A percentile compares a stretch with the other conserved stretches of the same genome.
Conservation (phyloP, 2,113 vertebrate genomes). For the Oreotrochilus melanogaster region DNA sequence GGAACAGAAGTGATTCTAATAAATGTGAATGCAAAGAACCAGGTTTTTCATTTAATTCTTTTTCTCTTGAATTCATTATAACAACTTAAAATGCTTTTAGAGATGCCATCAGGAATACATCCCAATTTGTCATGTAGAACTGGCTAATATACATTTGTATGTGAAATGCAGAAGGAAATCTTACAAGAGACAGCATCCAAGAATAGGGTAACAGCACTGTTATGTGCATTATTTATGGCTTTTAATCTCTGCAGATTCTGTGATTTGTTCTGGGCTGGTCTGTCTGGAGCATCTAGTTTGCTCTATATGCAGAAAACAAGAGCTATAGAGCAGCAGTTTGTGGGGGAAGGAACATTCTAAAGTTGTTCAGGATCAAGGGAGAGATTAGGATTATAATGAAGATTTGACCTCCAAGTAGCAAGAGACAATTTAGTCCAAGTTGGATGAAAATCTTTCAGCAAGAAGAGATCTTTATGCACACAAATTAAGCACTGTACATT, state of each 20-base stretch:
- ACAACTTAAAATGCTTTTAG: background rate
- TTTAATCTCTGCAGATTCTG: slow-evolving; percentile 3
- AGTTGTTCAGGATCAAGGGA: background rate
- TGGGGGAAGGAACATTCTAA: rapidly evolving
- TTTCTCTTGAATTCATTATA: background rate
- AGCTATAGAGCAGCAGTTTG: background rate
- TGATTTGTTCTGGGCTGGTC: background rate
- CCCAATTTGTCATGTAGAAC: background rate
- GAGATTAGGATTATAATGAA: background rate
- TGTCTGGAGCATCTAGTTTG: background rate
- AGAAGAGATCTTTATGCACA: background rate
- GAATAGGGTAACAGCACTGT: background rate
- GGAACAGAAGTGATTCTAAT: background rate
- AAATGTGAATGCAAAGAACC: background rate
- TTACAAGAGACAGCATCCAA: background rate
- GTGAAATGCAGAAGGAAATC: slow-evolving; percentile 2
- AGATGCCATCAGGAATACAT: slow-evolving; percentile 6
- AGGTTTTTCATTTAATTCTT: background rate
- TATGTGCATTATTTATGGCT: slow-evolving; percentile 41
- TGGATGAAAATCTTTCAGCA: background rate
- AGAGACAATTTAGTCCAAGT: background rate
- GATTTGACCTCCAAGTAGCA: background rate
- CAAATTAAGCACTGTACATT: background rate
- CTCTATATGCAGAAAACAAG: background rate
- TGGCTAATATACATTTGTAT: slow-evolving; percentile 14